Evolutionary conservation across 2,113 vertebrate genomes (phyloP), one percentile per base, ranked within the genome.

Genomic region (Sarotherodon lohbergeri): DNA sequence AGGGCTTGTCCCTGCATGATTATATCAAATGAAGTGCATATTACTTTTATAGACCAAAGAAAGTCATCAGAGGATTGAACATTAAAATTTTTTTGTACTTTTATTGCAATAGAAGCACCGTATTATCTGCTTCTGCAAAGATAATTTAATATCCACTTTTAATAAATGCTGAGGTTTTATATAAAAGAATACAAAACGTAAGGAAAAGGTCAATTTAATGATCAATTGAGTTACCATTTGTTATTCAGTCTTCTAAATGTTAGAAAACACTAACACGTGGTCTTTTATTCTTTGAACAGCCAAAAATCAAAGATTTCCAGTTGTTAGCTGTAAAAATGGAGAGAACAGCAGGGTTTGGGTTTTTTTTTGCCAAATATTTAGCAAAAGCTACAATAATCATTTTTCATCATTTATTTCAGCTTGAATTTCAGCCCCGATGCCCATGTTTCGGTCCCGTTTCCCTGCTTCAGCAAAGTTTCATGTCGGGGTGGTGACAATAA

Each of bases 381-480:
- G 57, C 4, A 14, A 50, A 59, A 50, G 16, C 32, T 43, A 63
- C 13, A 63, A 79, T 68, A 14, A 52, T 68, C 0, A 71, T 87
- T 76, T 79, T 85, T 41, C 32, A 9, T 6, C 11, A 43, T 80
- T 86, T 11, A 12, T 43, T 79, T 82, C 29, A 82, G 71, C 32
- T 87, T 19, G 71, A 12, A 84, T 88, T 86, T 61, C 41, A 61
- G 17, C 50, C 66, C n/a, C 7, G 10, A 43, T 48, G 89, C 36
- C 4, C 66, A 11, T 39, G 89, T 90, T 86, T 84, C 71, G 4
- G 27, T 22, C 86, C 43, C 48, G 68, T 91, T 94, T 90, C 59
- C 76, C 85, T 92, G 91, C 86, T 90, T 85, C 89, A 79, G 79
- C 88, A 92, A 94, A 93, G 91, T 93, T 93, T 88, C 17, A n/a